phyloP scores from a whole-genome alignment of 2,888 invertebrate species.

The Helicoverpa assulta region DNA sequence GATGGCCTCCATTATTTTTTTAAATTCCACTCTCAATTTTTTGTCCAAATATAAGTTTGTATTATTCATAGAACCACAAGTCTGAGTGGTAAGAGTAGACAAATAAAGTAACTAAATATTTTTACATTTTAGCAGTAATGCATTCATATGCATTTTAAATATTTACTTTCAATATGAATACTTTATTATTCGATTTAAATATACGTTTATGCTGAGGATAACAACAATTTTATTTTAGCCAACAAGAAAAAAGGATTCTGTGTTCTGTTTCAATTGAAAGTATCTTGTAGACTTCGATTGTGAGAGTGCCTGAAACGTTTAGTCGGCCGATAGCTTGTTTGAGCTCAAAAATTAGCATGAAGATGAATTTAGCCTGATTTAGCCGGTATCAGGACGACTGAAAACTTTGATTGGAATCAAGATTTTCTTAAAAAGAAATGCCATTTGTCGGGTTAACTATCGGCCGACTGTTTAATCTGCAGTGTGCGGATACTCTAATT shows the following conservation, averaged over 20 bases:
- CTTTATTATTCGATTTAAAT: neutral
- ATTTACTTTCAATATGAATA: constrained; percentile 1
- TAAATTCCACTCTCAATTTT: neutral
- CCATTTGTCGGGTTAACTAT: no score
- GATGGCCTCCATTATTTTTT: neutral
- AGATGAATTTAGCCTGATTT: no score
- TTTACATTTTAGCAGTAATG: neutral
- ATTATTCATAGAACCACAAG: neutral
- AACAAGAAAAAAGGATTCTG: neutral
- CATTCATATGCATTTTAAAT: neutral
- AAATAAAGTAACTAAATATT: neutral
- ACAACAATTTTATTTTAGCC: neutral
- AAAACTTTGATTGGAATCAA: no score
- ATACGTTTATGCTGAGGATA: neutral
- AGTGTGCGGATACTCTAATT: no score
- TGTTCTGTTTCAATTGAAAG: neutral
- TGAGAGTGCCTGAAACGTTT: no score
- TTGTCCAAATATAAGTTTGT: neutral
- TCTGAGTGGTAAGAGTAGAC: neutral
- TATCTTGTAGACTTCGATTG: neutral
- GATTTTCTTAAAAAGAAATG: no score
- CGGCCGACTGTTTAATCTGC: no score
- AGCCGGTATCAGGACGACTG: no score
- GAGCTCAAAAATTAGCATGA: no score
- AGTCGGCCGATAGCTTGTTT: no score